phyloP scores from a whole-genome alignment of 2,797 vertebrate species.

The Phataginus tetradactyla region DNA sequence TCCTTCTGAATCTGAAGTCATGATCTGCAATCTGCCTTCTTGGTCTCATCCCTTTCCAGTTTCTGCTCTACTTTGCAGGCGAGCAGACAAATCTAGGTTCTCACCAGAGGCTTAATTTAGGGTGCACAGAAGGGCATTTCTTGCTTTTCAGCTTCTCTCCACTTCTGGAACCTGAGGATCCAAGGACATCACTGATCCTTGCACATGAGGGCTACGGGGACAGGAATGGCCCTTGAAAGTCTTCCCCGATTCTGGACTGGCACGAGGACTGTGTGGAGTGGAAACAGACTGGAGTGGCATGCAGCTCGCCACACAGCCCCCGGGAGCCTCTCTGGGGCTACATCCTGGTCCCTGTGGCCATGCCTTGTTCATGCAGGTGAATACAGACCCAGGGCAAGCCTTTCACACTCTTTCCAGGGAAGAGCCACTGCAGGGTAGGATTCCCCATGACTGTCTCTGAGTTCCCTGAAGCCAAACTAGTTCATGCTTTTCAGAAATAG shows the following conservation, averaged over 20 bases:
- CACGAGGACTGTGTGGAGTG: fast-evolving
- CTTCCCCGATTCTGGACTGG: no score
- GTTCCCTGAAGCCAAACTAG: neutral
- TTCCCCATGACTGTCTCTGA: neutral
- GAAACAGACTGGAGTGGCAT: fast-evolving
- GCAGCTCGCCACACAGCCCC: neutral
- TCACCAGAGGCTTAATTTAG: neutral
- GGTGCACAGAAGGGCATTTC: neutral
- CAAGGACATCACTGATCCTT: neutral
- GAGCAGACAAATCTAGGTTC: neutral
- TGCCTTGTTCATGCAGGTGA: neutral
- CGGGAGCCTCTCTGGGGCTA: fast-evolving
- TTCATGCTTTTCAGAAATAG: neutral
- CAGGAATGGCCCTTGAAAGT: fast-evolving
- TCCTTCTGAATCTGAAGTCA: neutral
- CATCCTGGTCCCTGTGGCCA: neutral
- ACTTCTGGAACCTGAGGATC: neutral
- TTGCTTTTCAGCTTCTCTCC: neutral
- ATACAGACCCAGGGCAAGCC: no score
- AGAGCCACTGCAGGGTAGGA: fast-evolving
- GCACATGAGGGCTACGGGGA: fast-evolving
- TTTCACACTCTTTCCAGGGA: neutral
- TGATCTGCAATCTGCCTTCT: neutral
- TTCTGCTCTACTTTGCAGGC: neutral
- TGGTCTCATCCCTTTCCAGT: neutral